These are phyloP conservation scores for Malaclemys terrapin DNA, from an alignment of 2,113 vertebrate species.

Conservation along the genomic window DNA sequence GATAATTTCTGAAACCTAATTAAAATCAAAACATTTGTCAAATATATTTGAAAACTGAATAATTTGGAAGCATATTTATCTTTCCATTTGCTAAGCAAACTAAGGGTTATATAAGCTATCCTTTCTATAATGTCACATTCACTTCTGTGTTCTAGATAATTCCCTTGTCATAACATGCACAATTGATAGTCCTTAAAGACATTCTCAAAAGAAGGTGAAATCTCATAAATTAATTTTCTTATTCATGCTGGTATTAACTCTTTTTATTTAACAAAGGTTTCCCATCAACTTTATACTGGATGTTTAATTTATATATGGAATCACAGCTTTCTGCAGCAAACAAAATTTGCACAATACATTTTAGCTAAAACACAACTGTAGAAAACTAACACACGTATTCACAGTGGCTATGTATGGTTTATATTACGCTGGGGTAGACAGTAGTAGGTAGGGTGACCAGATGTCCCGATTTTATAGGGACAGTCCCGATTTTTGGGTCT, in stretches of 20 bases:
- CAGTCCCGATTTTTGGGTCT: too few species aligned
- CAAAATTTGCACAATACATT: not conserved
- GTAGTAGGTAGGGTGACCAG: too few species aligned
- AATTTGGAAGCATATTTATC: slow-evolving; percentile 69
- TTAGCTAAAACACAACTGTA: not conserved
- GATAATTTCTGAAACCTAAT: slow-evolving; percentile 71
- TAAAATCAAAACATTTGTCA: slow-evolving; percentile 66
- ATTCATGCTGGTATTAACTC: not conserved
- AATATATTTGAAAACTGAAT: slow-evolving; percentile 70
- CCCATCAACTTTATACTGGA: not conserved
- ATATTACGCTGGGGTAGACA: not conserved
- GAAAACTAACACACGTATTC: not conserved
- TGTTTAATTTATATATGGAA: slow-evolving; percentile 9
- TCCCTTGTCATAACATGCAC: not conserved
- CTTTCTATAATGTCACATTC: slow-evolving; percentile 44
- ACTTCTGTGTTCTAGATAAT: slow-evolving; percentile 60
- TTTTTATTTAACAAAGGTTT: slow-evolving; percentile 44
- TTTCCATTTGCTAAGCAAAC: slow-evolving; percentile 53
- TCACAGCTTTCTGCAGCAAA: not conserved
- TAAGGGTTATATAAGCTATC: slow-evolving; percentile 55
- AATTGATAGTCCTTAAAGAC: slow-evolving; percentile 28
- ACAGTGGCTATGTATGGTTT: not conserved
- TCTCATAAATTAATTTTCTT: not conserved
- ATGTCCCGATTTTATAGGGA: too few species aligned
- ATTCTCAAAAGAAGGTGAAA: slow-evolving; percentile 20